Evolutionary conservation across 2,888 invertebrate species (phyloP).

Genomic region (Gnatocerus cornutus): DNA sequence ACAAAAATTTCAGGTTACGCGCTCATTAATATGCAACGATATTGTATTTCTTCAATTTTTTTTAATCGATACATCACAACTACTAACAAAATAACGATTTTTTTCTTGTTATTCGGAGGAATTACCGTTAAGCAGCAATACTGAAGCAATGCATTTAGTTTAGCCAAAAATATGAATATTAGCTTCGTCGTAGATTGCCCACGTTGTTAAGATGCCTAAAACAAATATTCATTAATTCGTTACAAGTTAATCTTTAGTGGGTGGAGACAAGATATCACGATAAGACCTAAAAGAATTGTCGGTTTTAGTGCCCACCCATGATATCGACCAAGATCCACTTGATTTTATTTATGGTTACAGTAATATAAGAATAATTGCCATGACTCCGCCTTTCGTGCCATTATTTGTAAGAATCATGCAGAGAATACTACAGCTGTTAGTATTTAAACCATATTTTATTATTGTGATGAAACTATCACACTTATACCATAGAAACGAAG

Average conservation of each 20-base stretch:
- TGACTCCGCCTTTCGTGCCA: constrained; percentile 45
- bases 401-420: constrained; percentile 46
- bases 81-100: too few species aligned
- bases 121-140: too few species aligned
- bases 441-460: neutral
- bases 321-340: constrained; percentile 38
- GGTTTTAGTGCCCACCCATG: constrained; percentile 42
- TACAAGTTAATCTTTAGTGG: constrained; percentile 45
- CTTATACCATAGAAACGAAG: neutral
- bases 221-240: constrained; percentile 43
- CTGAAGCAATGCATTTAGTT: too few species aligned
- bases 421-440: constrained; percentile 12
- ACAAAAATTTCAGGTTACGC: too few species aligned
- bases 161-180: neutral
- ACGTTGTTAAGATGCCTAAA: constrained; percentile 10
- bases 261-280: constrained; percentile 42
- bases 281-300: constrained; percentile 38
- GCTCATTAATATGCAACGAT: too few species aligned
- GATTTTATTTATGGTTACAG: constrained; percentile 50
- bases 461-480: neutral
- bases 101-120: too few species aligned
- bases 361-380: constrained; percentile 44
- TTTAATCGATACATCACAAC: too few species aligned
- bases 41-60: too few species aligned
- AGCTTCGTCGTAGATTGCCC: neutral